Evolutionary conservation across 2,797 vertebrate species (phyloP).

Genomic region (Propithecus deckenii): DNA sequence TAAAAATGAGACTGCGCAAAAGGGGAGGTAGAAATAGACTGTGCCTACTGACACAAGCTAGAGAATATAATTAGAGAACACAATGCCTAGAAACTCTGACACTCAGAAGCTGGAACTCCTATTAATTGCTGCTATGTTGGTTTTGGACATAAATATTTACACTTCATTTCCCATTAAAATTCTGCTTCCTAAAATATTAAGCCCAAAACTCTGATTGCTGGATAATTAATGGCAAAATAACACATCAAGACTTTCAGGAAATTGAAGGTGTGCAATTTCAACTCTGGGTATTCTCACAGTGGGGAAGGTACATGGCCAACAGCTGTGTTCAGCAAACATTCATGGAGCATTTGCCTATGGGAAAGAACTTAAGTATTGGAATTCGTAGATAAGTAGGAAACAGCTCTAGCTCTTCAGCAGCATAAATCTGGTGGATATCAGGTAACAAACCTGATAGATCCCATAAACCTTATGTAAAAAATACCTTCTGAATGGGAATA

Average conservation of each 20-base stretch:
- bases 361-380: rapidly evolving
- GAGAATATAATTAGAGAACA: constrained; percentile 29
- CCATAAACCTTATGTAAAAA: not conserved
- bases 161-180: constrained; percentile 72
- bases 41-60: not conserved
- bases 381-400: not conserved
- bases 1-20: not conserved
- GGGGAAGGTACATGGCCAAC: rapidly evolving
- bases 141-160: constrained; percentile 74
- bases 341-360: rapidly evolving
- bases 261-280: not conserved
- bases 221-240: constrained; percentile 72
- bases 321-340: not conserved
- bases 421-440: not conserved
- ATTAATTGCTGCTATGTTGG: constrained; percentile 58
- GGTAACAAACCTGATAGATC: not conserved
- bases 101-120: not conserved
- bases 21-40: not conserved
- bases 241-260: not conserved
- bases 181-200: constrained; percentile 72
- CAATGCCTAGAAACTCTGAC: not conserved
- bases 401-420: not conserved
- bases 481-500: not conserved
- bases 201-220: constrained; percentile 36
- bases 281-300: not conserved